phyloP scores from a whole-genome alignment of 2,113 vertebrate genomes.

The Glareola pratincola region DNA sequence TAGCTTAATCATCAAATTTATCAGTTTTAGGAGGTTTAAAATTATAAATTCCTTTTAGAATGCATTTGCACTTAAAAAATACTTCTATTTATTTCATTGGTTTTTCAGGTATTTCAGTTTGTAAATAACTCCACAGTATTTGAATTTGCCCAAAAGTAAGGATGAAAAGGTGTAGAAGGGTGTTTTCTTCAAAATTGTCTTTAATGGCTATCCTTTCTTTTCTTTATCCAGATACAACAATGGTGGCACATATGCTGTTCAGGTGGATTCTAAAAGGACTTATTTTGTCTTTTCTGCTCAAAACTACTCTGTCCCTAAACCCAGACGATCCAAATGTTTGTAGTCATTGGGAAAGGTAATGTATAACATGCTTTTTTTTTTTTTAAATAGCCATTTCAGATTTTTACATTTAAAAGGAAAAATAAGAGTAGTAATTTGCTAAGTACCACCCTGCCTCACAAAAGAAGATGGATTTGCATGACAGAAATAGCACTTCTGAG shows the following conservation, averaged over 20 bases:
- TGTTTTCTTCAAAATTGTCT: background rate
- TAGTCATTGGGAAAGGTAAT: constrained; percentile 99
- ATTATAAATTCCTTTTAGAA: background rate
- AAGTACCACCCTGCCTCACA: background rate
- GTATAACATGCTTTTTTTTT: background rate
- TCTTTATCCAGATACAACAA: constrained; percentile 65
- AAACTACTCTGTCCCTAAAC: constrained; percentile 80
- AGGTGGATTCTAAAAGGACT: constrained; percentile 69
- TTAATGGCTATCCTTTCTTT: constrained; percentile 6
- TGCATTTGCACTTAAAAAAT: background rate
- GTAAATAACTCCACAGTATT: background rate
- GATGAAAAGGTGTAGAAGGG: background rate
- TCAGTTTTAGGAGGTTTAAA: background rate
- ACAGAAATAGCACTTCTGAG: background rate
- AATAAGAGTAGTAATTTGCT: background rate
- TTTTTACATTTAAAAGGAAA: background rate
- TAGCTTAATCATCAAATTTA: background rate
- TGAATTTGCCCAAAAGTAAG: background rate
- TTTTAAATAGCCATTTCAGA: background rate
- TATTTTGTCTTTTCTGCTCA: constrained; percentile 71
- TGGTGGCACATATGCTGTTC: constrained; percentile 69
- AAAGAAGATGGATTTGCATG: background rate
- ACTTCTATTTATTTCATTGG: background rate
- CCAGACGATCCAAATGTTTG: constrained; percentile 98
- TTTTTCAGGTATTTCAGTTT: background rate